Percentiles rank a stretch among this genome's conserved stretches.
Evolutionary conservation across 2,113 vertebrate species (phyloP).

Genomic region (Gymnocephalus cernua): DNA sequence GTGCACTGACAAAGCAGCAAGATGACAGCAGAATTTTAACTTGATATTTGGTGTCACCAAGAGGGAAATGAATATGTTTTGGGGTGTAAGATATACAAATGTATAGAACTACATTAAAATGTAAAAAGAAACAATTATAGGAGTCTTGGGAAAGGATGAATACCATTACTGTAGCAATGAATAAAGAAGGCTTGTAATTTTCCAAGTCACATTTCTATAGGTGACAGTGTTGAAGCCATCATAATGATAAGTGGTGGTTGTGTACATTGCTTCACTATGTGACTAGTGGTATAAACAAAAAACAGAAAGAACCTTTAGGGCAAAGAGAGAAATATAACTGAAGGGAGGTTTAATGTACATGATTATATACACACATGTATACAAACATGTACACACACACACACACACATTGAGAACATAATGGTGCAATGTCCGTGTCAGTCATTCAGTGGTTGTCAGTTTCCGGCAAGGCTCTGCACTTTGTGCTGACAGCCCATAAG

Average conservation of each 20-base stretch:
- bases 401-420: conserved; percentile 45
- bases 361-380: conserved; percentile 46
- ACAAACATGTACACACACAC: conserved; percentile 45
- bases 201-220: conserved; percentile 43
- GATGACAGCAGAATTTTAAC: conserved; percentile 24
- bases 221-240: conserved; percentile 90
- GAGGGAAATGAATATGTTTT: conserved; percentile 32
- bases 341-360: conserved; percentile 59
- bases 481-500: conserved; percentile 84
- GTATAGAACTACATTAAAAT: conserved; percentile 39
- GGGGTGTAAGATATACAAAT: conserved; percentile 17
- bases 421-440: conserved; percentile 81
- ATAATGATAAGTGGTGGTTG: conserved; percentile 88
- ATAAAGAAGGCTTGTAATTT: conserved; percentile 56
- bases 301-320: conserved; percentile 33
- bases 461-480: conserved; percentile 82
- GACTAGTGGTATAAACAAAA: conserved; percentile 24
- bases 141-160: conserved; percentile 2
- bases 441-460: conserved; percentile 76
- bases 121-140: conserved; percentile 35
- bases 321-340: conserved; percentile 57
- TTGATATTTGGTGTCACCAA: conserved; percentile 12
- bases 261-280: conserved; percentile 63
- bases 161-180: conserved; percentile 42
- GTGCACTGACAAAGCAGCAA: background rate